phyloP scores from a whole-genome alignment of 2,797 vertebrate genomes.

The Phrynocephalus guinanensis region DNA sequence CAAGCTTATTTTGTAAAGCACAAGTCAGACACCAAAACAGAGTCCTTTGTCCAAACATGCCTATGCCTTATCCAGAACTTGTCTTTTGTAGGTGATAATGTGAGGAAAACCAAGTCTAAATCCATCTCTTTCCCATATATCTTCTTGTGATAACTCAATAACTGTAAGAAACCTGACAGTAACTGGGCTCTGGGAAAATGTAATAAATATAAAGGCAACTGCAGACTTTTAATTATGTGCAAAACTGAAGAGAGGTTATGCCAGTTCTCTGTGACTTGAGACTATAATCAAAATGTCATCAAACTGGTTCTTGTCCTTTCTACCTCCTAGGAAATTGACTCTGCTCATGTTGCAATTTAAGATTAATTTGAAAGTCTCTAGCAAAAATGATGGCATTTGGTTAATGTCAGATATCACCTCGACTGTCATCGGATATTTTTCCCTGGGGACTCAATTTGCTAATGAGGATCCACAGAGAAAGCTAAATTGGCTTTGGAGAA shows the following conservation, averaged over 20 bases:
- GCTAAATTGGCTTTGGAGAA: constrained; percentile 15
- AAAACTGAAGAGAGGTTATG: constrained; percentile 54
- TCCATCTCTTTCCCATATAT: constrained; percentile 31
- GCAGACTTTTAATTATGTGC: constrained; percentile 62
- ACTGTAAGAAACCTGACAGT: constrained; percentile 21
- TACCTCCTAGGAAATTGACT: constrained; percentile 70
- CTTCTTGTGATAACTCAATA: constrained; percentile 46
- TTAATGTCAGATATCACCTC: constrained; percentile 74
- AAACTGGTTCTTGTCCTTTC: constrained; percentile 61
- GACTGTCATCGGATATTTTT: constrained; percentile 55
- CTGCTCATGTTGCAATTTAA: constrained; percentile 65
- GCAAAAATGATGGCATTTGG: constrained; percentile 74
- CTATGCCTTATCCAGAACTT: neutral
- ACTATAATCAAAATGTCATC: constrained; percentile 78
- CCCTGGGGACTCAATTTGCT: constrained; percentile 50
- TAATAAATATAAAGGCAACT: constrained; percentile 57
- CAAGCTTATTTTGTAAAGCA: neutral
- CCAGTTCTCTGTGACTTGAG: constrained; percentile 62
- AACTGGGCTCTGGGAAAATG: constrained; percentile 36
- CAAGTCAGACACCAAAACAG: neutral
- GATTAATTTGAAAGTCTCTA: constrained; percentile 67
- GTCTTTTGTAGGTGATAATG: constrained; percentile 25
- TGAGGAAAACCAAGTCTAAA: constrained; percentile 1
- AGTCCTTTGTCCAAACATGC: neutral
- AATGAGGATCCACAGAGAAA: constrained; percentile 47